These are phyloP conservation scores for Heterochromis multidens DNA, from an alignment of 2,113 vertebrate genomes.

Conservation along the genomic window DNA sequence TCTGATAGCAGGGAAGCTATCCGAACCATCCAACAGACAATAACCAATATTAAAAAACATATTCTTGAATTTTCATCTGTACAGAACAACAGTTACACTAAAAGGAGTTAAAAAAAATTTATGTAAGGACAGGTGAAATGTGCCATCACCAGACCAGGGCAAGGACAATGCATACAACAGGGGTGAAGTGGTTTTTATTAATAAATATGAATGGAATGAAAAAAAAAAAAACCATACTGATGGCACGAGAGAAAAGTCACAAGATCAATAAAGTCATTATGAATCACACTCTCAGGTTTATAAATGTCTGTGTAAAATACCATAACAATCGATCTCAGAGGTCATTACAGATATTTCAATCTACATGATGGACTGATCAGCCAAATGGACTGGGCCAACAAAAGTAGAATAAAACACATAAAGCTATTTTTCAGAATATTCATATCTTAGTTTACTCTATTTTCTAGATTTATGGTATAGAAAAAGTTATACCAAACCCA, in stretches of 20 bases:
- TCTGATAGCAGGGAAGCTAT: no score
- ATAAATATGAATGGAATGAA: background rate
- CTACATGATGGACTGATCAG: background rate
- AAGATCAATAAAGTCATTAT: background rate
- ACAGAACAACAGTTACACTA: no score
- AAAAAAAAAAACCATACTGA: background rate
- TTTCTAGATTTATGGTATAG: background rate
- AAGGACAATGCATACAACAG: background rate
- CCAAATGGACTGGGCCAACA: background rate
- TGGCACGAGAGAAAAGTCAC: background rate
- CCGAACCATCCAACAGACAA: no score
- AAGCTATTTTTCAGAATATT: background rate
- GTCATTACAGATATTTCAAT: background rate
- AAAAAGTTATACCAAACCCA: background rate
- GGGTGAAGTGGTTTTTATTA: background rate
- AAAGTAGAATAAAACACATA: background rate
- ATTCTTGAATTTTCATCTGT: no score
- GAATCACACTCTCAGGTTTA: background rate
- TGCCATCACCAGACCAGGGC: background rate
- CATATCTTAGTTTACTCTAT: fast-evolving
- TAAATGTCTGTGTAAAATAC: background rate
- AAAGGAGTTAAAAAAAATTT: no score
- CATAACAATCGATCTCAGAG: background rate
- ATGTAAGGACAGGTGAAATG: no score
- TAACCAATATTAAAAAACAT: no score